Evolutionary conservation across 2,113 vertebrate genomes (phyloP).

Genomic region (Heptranchias perlo): DNA sequence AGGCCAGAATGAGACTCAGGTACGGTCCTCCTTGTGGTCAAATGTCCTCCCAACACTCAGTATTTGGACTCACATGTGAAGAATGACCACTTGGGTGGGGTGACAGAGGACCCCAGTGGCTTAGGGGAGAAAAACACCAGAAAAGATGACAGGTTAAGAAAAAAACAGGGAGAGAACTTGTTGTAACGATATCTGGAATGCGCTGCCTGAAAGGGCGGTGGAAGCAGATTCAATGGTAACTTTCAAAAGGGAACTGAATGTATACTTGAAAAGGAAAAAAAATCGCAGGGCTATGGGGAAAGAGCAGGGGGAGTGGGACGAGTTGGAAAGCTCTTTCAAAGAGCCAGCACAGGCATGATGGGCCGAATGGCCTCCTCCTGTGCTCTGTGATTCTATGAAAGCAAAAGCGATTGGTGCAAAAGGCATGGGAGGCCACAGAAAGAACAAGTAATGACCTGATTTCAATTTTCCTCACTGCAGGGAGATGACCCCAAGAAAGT

Average conservation of each 20-base stretch:
- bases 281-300: background rate
- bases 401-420: conserved; percentile 34
- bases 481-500: conserved; percentile 72
- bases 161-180: background rate
- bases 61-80: background rate
- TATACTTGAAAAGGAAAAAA: too few species aligned
- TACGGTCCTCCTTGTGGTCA: background rate
- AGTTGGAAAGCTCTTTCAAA: background rate
- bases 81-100: background rate
- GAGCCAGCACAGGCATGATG: background rate
- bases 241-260: too few species aligned
- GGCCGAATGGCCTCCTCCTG: background rate
- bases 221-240: too few species aligned
- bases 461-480: conserved; percentile 47
- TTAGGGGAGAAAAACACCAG: background rate
- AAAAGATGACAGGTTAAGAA: background rate
- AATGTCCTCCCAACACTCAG: background rate
- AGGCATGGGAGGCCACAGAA: background rate
- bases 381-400: background rate
- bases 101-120: background rate
- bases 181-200: background rate
- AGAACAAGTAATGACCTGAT: background rate
- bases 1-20: background rate
- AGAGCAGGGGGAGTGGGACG: conserved; percentile 12
- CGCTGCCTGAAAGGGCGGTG: too few species aligned